phyloP scores from a whole-genome alignment of 2,113 vertebrate genomes.

The Phylloscopus whistleri region DNA sequence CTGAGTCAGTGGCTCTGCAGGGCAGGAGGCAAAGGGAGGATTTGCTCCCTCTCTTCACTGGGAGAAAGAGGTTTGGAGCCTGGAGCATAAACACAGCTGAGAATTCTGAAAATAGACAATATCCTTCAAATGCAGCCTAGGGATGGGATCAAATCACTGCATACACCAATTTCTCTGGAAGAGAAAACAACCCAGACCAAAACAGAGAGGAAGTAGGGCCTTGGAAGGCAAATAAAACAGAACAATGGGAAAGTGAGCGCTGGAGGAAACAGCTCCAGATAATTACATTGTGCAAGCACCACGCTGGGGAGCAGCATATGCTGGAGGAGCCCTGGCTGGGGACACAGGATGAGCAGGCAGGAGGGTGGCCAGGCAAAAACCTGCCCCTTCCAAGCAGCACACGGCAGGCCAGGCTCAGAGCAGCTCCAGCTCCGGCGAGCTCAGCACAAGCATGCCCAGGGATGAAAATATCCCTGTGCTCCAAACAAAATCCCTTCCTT shows the following conservation, averaged over 20 bases:
- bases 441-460: conserved; percentile 5
- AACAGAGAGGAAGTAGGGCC: neutral
- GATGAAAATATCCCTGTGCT: conserved; percentile 4
- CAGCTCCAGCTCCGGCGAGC: neutral
- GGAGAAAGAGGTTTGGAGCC: neutral
- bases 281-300: conserved; percentile 15
- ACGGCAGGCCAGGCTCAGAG: neutral
- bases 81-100: conserved; percentile 20
- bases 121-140: conserved; percentile 51
- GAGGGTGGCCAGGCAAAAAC: neutral
- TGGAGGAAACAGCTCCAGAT: conserved; percentile 15
- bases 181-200: neutral
- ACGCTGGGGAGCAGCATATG: conserved; percentile 22
- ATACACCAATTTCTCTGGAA: neutral
- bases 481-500: neutral
- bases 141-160: neutral
- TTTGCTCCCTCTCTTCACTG: neutral
- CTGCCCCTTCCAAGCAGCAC: neutral
- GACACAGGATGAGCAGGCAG: neutral
- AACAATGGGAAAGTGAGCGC: conserved; percentile 18
- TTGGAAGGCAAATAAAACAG: conserved; percentile 32
- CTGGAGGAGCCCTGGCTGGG: neutral
- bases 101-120: conserved; percentile 33
- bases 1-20: neutral
- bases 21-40: neutral